Conservation (phyloP, 2,888 invertebrate genomes). For the Adela reaumurella region DNA sequence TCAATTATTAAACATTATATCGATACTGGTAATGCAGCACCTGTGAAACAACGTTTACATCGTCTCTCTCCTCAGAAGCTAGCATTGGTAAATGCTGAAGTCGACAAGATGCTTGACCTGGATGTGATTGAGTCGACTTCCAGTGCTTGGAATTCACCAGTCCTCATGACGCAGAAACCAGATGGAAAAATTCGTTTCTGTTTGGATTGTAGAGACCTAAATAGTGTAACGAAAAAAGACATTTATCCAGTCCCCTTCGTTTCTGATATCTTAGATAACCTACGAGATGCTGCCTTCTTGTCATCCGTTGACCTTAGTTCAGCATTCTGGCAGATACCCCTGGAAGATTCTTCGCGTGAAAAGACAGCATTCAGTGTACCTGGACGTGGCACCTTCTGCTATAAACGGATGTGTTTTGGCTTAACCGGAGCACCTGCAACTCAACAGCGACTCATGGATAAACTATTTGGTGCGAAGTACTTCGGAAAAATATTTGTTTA, state of each 20-base stretch:
- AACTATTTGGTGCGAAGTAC: slow-evolving; percentile 10
- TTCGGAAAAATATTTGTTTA: slow-evolving; percentile 12
- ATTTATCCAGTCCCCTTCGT: slow-evolving; percentile 13
- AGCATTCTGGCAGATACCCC: slow-evolving; percentile 7
- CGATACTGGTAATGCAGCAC: too few species aligned
- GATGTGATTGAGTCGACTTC: too few species aligned
- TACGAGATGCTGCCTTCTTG: slow-evolving; percentile 14
- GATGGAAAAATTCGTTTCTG: neutral
- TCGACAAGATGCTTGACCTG: too few species aligned
- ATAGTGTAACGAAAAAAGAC: slow-evolving; percentile 5
- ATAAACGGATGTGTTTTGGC: slow-evolving; percentile 12
- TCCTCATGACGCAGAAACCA: neutral
- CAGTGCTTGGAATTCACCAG: too few species aligned
- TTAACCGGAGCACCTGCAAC: slow-evolving; percentile 14
- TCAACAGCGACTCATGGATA: slow-evolving; percentile 15
- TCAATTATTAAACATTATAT: too few species aligned
- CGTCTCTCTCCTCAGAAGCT: too few species aligned
- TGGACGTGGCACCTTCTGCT: slow-evolving; percentile 10
- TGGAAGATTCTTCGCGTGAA: neutral
- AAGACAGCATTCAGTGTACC: slow-evolving; percentile 12
- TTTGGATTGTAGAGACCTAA: neutral
- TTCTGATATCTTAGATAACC: slow-evolving; percentile 16
- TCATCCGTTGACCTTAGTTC: slow-evolving; percentile 13
- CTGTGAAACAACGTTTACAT: too few species aligned
- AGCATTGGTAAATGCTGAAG: too few species aligned